Base-by-base conservation (phyloP, 2,113 vertebrate genomes). In the Odobenus rosmarus region DNA sequence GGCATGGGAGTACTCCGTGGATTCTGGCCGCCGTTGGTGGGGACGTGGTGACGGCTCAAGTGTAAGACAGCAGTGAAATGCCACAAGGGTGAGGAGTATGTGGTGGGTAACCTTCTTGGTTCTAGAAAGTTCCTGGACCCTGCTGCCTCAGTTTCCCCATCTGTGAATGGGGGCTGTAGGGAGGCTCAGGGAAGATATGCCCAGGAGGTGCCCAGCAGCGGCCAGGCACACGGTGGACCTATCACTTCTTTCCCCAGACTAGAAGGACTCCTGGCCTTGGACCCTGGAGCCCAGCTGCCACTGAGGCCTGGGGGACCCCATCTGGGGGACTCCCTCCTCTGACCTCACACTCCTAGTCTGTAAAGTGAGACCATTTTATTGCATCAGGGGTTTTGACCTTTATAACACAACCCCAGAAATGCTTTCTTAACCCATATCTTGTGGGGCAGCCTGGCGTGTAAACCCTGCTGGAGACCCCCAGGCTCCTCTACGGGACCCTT, bases 221-320 rank as follows among this genome's bases (percentile, higher is more conserved):
- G 84, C 46, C 33, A 11, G 84, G 69, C 16, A 4, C 53, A 13
- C 36, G 18, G 2, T 14, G 28, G 11, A 24, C 36, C 69, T 7
- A 0, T 14, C 53, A 11, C 0, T 5, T 1, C 1, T 0, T 14
- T 46, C 28, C 28, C 53, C 0, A 2, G 19, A 61, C 46, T 51
- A 14, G 26, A 51, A 39, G 74, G 42, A 19, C 74, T 16, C 26
- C 46, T 51, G 76, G 28, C 57, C 72, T 76, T 49, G 72, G 42
- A 10, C 26, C 72, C 46, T 16, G 14, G 26, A 42, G 71, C 71
- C 71, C 36, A 7, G 11, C 36, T 6, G 19, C 71, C 61, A 12
- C 71, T 42, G 51, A 57, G 26, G 6, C 69, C 1, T 0, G 2
- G 26, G 55, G 62, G 31, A 33, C 12, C 31, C 12, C 31, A 13